Evolutionary conservation across 2,113 vertebrate genomes (phyloP).

Genomic region (Gallinago jamesoni): DNA sequence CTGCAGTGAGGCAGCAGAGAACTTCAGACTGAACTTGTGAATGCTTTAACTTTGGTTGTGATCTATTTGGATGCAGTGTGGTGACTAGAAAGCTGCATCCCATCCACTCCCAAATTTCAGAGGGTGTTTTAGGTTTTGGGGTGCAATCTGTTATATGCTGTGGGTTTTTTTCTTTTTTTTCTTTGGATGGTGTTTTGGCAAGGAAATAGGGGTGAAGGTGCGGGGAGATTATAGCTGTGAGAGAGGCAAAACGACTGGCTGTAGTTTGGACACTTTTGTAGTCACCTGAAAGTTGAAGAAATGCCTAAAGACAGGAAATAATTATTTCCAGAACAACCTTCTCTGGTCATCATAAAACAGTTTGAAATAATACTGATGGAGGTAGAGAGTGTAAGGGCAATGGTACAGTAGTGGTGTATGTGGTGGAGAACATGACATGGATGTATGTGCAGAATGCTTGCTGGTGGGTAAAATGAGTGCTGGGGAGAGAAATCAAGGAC

Average conservation of each 20-base stretch:
- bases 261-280: not conserved
- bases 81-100: not conserved
- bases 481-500: not conserved
- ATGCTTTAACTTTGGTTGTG: not conserved
- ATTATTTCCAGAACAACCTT: not conserved
- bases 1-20: not conserved
- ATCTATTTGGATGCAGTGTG: not conserved
- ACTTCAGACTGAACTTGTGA: not conserved
- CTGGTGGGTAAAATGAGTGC: not conserved
- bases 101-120: not conserved
- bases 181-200: not conserved
- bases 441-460: not conserved
- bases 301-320: not conserved
- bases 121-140: not conserved
- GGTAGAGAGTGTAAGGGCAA: not conserved
- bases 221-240: not conserved
- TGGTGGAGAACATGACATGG: fast-evolving
- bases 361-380: not conserved
- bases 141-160: not conserved
- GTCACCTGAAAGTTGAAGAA: not conserved
- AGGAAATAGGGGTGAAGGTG: too few relatives aligned
- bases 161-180: too few relatives aligned
- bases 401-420: not conserved
- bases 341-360: not conserved
- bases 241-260: not conserved